Base-by-base conservation (phyloP, 2,797 vertebrate genomes). In the Sebastolobus alascanus region DNA sequence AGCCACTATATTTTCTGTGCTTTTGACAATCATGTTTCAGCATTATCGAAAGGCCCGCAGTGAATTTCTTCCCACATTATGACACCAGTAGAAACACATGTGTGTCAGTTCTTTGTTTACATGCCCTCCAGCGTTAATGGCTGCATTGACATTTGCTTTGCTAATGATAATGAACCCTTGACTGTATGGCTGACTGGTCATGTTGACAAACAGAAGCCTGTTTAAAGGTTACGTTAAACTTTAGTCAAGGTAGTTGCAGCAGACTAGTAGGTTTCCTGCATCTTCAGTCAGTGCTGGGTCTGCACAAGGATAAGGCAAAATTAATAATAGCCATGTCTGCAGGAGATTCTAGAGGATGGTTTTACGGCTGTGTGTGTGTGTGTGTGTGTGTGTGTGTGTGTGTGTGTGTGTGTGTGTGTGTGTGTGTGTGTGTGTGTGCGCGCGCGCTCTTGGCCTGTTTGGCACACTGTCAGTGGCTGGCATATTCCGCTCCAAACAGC, bases 401-500 rank as follows among this genome's bases (percentile, higher is more conserved):
- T 40, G 74, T 60, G 61, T 66, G 50, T 76, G 68, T 77, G 56
- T 79, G 60, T 63, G 68, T 84, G 77, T 67, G 70, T 54, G 20
- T 66, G 3, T 58, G 29, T 54, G 31, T 60, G 71, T 64, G 54
- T 25, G 7, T 55, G 35, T 77, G 65, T 80, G 67, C 38, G 43
- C 37, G 25, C 11, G 4, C 20, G 61, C 84, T 88, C 69, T 73
- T 86, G 85, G 75, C 72, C 54, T 72, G 81, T 86, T 87, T 93
- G 91, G 90, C 90, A 92, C 70, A 46, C 83, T 89, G 85, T 91
- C 88, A 85, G 84, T 68, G 60, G 83, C 73, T 91, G 90, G 75
- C 89, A 91, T 92, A 88, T 91, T 93, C 85, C 58, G 80, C 89
- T 93, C 76, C 86, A 94, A 94, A 94, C 91, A 94, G 94, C 94